A percentile compares a stretch with the other conserved stretches of the same genome.
These are phyloP conservation scores for Myotis vivesi DNA, from an alignment of 2,797 vertebrate genomes.

Conservation along the genomic window DNA sequence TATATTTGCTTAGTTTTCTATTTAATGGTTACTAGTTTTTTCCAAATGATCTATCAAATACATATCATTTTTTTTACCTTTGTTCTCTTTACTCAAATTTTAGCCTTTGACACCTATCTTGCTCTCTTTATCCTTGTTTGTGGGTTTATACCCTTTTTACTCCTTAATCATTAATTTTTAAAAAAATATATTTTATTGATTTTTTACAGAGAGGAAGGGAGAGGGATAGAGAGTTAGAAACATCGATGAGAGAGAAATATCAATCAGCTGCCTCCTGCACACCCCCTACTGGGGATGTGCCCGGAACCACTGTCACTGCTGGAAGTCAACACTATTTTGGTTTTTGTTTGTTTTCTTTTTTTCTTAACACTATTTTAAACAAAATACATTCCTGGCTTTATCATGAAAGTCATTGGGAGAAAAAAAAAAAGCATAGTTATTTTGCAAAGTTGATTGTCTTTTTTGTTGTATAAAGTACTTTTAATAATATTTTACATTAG, in stretches of 20 bases:
- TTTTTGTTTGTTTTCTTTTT: too few species aligned
- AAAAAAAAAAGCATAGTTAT: not conserved
- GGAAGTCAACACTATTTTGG: not conserved
- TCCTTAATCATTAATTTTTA: not conserved
- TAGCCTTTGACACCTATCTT: not conserved
- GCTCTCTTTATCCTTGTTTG: constrained; percentile 16
- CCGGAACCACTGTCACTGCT: not conserved
- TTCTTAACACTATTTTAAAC: not conserved
- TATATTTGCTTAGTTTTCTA: constrained; percentile 29
- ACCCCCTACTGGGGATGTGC: too few species aligned
- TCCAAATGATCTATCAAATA: not conserved
- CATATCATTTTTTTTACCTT: not conserved
- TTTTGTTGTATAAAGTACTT: constrained; percentile 41
- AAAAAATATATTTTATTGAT: too few species aligned
- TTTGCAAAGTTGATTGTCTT: constrained; percentile 5
- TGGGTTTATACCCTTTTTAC: not conserved
- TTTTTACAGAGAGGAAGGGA: too few species aligned
- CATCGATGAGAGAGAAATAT: too few species aligned
- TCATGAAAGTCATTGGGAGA: not conserved
- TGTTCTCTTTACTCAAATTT: not conserved
- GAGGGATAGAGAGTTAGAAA: too few species aligned
- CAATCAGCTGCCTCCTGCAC: too few species aligned
- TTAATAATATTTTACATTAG: constrained; percentile 32
- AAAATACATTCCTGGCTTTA: constrained; percentile 18
- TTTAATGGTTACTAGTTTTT: constrained; percentile 2